phyloP scores from a whole-genome alignment of 2,888 invertebrate genomes.

The Oeneis ivallda region DNA sequence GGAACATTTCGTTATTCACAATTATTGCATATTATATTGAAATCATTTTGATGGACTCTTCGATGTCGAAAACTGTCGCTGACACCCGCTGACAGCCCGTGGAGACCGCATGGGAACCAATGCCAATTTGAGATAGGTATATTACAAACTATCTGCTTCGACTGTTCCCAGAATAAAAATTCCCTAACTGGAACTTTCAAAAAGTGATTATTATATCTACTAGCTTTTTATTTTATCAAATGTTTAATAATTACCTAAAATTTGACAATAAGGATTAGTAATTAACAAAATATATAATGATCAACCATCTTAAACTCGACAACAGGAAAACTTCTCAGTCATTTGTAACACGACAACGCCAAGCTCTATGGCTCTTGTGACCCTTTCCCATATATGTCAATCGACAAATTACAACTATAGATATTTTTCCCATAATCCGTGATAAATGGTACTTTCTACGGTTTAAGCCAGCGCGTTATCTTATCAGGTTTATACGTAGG shows the following conservation, averaged over 20 bases:
- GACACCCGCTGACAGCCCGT: neutral
- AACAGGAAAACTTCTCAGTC: constrained; percentile 3
- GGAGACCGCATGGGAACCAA: neutral
- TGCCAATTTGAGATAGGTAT: neutral
- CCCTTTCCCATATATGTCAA: constrained; percentile 36
- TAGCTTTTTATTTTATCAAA: too few species aligned
- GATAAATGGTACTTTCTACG: constrained; percentile 71
- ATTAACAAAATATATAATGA: neutral
- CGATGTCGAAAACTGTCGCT: neutral
- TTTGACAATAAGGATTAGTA: neutral
- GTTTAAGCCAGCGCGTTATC: constrained; percentile 57
- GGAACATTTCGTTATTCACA: neutral
- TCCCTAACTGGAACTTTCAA: too few species aligned
- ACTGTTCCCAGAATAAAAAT: neutral
- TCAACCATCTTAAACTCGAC: neutral
- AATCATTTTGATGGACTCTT: neutral
- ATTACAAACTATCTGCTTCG: too few species aligned
- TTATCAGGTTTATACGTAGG: constrained; percentile 41
- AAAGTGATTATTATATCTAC: too few species aligned
- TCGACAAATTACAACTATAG: constrained; percentile 32
- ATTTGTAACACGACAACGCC: neutral
- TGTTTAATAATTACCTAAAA: too few species aligned
- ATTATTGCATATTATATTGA: neutral
- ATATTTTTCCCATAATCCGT: constrained; percentile 52
- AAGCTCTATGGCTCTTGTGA: constrained; percentile 13